Conservation (phyloP, 2,797 vertebrate genomes). For the Labeo calbasu region DNA sequence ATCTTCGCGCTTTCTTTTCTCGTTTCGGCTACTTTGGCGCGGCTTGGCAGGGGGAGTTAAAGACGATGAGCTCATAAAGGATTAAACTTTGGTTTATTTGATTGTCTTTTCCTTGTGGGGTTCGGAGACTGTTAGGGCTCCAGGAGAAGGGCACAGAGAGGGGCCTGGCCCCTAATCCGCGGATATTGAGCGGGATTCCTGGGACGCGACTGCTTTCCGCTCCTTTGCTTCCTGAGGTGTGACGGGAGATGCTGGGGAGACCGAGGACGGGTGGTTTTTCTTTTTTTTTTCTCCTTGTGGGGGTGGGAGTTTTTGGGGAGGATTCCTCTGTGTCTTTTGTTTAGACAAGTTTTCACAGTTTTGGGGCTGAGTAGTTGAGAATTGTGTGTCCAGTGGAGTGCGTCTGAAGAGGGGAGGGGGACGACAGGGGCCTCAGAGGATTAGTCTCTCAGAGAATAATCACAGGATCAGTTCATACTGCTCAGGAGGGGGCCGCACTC, state of each 20-base stretch:
- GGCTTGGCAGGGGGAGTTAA: constrained; percentile 52
- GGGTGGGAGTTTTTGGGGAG: constrained; percentile 40
- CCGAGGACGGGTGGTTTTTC: constrained; percentile 61
- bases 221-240: constrained; percentile 84
- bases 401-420: constrained; percentile 69
- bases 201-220: constrained; percentile 73
- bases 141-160: constrained; percentile 43
- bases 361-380: constrained; percentile 77
- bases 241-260: constrained; percentile 68
- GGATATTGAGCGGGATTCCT: constrained; percentile 85
- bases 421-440: constrained; percentile 72
- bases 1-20: constrained; percentile 54
- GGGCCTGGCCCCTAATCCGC: constrained; percentile 76
- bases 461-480: constrained; percentile 80
- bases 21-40: constrained; percentile 36
- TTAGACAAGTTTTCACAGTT: constrained; percentile 81
- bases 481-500: constrained; percentile 76
- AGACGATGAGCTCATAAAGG: constrained; percentile 76
- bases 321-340: constrained; percentile 75
- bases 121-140: constrained; percentile 62
- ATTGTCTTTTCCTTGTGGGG: constrained; percentile 77
- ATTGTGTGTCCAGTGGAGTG: constrained; percentile 82
- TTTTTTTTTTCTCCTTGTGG: constrained; percentile 58
- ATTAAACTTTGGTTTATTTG: constrained; percentile 81
- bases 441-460: constrained; percentile 82